Base-by-base conservation (phyloP, 2,113 vertebrate genomes). In the Scophthalmus maximus region DNA sequence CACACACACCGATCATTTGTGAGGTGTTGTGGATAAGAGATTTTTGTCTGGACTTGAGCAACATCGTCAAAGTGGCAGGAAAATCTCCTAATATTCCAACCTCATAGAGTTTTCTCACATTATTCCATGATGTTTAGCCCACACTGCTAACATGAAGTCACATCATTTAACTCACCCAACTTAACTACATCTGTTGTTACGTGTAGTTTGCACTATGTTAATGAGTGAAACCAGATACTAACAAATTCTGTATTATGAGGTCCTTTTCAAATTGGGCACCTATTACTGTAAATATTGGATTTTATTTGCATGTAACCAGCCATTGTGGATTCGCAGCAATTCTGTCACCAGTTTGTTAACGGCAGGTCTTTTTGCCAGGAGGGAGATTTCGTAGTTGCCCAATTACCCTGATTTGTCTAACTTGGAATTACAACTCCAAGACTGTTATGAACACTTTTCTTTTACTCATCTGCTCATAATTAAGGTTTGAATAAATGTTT, bases 11-110 rank as follows among this genome's bases (percentile, higher is more conserved):
- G 50, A 79, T 23, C 58, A 34, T 53, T 50, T 59, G 64, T 44
- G 34, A 36, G 47, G 30, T 61, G 29, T 49, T 66, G 66, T 27
- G 22, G 61, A 64, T 52, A 30, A 79, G 67, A 53, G 46, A 42
- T 69, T 74, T 38, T 52, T n/a, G 30, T 32, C 36, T n/a, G 22
- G 3, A 12, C 18, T 42, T 29, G 42, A 36, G 27, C 7, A 47
- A 4, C 34, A 26, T 11, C 26, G 6, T 12, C 10, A 27, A 26
- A 58, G 51, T 30, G n/a, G 3, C 20, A 49, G 22, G 47, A 61
- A 61, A 23, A 15, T 44, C 51, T 50, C 15, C 18, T 34, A 9
- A 29, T 44, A 3, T 44, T 65, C 22, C 11, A 8, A 38, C 14
- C n/a, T 32, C 5, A 17, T 0, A 9, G 18, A 29, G n/a, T 17